A percentile compares a stretch with the other conserved stretches of the same genome.
Conservation (phyloP, 1,140 invertebrate species). For the Xylocopa sonorina region DNA sequence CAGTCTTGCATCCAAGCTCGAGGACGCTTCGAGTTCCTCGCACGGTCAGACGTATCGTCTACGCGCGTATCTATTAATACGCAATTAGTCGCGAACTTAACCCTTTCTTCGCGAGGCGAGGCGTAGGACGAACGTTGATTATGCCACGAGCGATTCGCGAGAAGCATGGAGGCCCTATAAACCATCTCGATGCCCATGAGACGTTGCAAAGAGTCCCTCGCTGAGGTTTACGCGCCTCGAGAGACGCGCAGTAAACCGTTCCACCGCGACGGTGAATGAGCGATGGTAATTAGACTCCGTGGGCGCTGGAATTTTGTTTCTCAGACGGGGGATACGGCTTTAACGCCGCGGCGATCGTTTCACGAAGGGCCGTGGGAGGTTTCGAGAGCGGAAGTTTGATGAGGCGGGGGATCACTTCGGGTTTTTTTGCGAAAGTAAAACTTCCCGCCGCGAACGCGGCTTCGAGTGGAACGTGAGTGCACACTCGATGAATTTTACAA, state of each 20-base stretch:
- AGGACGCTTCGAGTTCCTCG: not conserved
- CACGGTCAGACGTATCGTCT: too few relatives aligned
- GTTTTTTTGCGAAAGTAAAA: too few relatives aligned
- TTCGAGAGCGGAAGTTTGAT: too few relatives aligned
- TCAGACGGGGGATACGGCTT: not conserved
- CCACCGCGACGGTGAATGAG: not conserved
- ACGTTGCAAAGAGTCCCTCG: conserved; percentile 5
- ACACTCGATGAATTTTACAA: too few relatives aligned
- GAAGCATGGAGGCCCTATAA: not conserved
- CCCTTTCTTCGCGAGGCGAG: not conserved
- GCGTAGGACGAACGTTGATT: conserved; percentile 6
- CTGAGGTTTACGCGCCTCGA: not conserved
- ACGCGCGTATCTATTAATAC: conserved; percentile 18
- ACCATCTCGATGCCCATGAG: not conserved
- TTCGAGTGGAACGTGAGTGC: too few relatives aligned
- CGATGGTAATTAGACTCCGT: conserved; percentile 15
- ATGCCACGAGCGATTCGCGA: conserved; percentile 1
- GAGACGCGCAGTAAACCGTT: not conserved
- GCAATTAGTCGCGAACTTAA: conserved; percentile 17
- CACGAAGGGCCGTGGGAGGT: too few relatives aligned
- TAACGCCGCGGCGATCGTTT: not conserved
- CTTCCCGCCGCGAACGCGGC: too few relatives aligned
- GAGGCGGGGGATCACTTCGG: too few relatives aligned
- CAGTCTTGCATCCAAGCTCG: too few relatives aligned
- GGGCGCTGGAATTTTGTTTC: not conserved